Conservation (phyloP, 2,113 vertebrate species). For the Cisticola juncidis region DNA sequence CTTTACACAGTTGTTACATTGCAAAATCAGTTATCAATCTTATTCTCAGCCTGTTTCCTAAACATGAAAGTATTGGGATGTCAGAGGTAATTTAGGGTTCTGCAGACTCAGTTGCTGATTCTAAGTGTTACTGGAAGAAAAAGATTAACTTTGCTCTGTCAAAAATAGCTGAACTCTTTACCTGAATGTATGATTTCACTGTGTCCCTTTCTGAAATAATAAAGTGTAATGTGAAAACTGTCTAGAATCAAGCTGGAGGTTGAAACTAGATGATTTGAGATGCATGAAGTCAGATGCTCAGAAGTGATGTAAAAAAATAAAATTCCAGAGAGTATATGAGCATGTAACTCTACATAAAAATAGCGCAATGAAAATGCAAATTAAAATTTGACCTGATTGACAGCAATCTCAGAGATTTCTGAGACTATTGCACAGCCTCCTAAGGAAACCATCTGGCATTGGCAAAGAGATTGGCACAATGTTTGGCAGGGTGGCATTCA, state of each 20-base stretch:
- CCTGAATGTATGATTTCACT: neutral
- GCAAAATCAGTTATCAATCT: neutral
- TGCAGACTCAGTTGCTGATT: neutral
- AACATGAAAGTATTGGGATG: neutral
- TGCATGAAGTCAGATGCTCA: neutral
- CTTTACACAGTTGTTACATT: neutral
- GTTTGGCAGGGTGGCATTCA: neutral
- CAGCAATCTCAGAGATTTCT: neutral
- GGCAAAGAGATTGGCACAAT: neutral
- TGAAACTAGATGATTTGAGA: neutral
- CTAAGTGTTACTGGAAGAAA: neutral
- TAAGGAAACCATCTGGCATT: conserved; percentile 11
- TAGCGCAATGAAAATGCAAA: neutral
- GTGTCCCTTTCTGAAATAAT: neutral
- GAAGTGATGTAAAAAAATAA: neutral
- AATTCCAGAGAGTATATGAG: neutral
- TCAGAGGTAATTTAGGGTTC: neutral
- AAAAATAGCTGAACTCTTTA: neutral
- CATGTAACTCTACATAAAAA: neutral
- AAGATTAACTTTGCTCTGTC: neutral
- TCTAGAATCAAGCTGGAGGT: neutral
- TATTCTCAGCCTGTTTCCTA: neutral
- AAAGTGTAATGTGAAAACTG: neutral
- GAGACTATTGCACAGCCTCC: neutral
- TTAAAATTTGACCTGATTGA: neutral